Evolutionary conservation across 2,888 invertebrate genomes (phyloP), one percentile per base, ranked within the genome.

Genomic region (Papilio gigon): DNA sequence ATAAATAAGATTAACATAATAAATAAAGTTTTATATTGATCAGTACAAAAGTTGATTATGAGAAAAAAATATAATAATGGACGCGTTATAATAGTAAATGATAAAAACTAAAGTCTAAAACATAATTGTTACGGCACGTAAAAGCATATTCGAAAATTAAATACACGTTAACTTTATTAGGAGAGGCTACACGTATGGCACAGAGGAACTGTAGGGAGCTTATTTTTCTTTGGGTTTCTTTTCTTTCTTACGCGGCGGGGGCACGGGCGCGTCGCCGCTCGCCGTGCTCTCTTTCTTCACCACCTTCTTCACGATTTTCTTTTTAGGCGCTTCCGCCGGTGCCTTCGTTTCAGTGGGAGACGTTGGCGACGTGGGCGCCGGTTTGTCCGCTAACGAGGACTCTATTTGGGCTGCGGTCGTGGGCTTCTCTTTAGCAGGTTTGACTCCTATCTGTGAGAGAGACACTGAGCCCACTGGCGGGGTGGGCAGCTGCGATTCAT

Each of bases 211-310:
- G 78, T 79, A 72, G 78, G 78, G 80, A 82, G 82, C 86, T 90
- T 86, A 90, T 81, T 89, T 88, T 75, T 92, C 90, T 87, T 92
- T 92, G 82, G 92, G 92, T 76, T 92, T 93, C 85, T 92, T 92
- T 82, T 91, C 92, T 84, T 92, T 92, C 84, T 93, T 93, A 73
- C 93, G 89, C 73, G 93, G 93, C 75, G 93, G 93, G 74, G 93
- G 93, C 65, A 93, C 92, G 47, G 93, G 93, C 68, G 88, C 86
- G 27, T 88, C 90, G 56, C 79, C 85, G 71, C 79, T 73, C 66
- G 80, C 71, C 70, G 78, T 85, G 73, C 78, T 87, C 79, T 84
- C 91, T 74, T 93, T 93, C 78, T 93, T 93, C 30, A 89, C 87
- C 63, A 88, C 87, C 75, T 93, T 94, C 74, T 93, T 93, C 6